Conservation (phyloP, 2,888 invertebrate genomes). For the Gymnocheta viridis region DNA sequence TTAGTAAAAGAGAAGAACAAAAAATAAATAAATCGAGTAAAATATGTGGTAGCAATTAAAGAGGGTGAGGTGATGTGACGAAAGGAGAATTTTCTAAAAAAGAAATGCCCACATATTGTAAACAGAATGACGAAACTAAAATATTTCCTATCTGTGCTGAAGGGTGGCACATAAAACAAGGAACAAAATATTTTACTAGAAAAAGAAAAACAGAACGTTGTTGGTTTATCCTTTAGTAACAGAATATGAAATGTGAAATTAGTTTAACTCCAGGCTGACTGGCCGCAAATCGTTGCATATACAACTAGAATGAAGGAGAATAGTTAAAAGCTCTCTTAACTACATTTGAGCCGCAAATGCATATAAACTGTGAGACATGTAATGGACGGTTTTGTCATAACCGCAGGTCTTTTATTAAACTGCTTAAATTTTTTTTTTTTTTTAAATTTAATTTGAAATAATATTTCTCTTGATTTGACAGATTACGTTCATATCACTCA, state of each 20-base stretch:
- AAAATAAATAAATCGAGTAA: too few relatives aligned
- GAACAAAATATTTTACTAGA: background rate
- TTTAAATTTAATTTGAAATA: slow-evolving; percentile 18
- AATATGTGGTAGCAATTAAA: too few relatives aligned
- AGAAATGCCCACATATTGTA: background rate
- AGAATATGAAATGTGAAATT: slow-evolving; percentile 31
- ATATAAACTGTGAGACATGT: slow-evolving; percentile 1
- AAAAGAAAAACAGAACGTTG: background rate
- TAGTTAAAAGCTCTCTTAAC: background rate
- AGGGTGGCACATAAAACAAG: background rate
- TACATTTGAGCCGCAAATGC: background rate
- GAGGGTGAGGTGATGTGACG: too few relatives aligned
- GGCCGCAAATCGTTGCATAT: slow-evolving; percentile 53
- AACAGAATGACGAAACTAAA: background rate
- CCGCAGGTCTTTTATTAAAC: background rate
- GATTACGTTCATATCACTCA: background rate
- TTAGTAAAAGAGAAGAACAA: too few relatives aligned
- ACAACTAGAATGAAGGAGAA: slow-evolving; percentile 1
- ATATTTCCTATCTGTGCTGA: background rate
- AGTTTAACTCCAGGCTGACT: slow-evolving; percentile 51
- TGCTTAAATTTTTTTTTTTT: background rate
- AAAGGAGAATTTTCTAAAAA: too few relatives aligned
- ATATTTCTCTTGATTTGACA: background rate
- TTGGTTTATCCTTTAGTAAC: slow-evolving; percentile 10
- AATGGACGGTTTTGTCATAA: background rate